Evolutionary conservation across 2,797 vertebrate species (phyloP), one percentile per base, ranked within the genome.

Genomic region (Anas capensis): DNA sequence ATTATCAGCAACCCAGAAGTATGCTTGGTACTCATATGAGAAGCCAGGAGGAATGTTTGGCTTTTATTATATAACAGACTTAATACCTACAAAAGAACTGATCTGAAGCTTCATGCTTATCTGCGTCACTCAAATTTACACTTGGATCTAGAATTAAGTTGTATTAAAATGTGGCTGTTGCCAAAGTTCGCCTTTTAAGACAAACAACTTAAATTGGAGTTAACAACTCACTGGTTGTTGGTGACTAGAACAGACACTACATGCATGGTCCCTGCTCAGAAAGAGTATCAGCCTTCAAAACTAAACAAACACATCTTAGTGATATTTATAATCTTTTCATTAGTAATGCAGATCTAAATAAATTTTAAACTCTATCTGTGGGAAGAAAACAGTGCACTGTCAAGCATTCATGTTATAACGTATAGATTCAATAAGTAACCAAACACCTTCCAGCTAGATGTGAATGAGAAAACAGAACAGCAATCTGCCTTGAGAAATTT

Each of bases 21-120:
- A 90, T 94, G 86, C n/a, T 82, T 0, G 8, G 71, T 81, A 92
- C 81, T 91, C 78, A 42, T 40, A 33, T 14, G 26, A 87, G n/a
- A 61, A 96, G 92, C 86, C 90, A 95, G 84, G 14, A 87, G 53
- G 54, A 97, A 92, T 75, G 87, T 89, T 85, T 90, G 88, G 64
- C 68, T 94, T 95, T 92, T 85, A 92, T 94, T 94, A 77, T 26
- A 1, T 9, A 91, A 88, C 8, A 46, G 68, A 86, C n/a, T 73
- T 60, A 66, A 64, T 64, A 90, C 10, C 64, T 93, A 34, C 38
- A 80, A 49, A n/a, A 86, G 34, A 82, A 66, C 4, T 1, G 3
- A 62, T 49, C 31, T 76, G 68, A 53, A 86, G 49, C 21, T 80
- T 62, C 79, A 42, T 14, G 34, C 23, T 83, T 57, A 51, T 66